Conservation (phyloP, 2,113 vertebrate genomes). For the Catharus fuscescens region DNA sequence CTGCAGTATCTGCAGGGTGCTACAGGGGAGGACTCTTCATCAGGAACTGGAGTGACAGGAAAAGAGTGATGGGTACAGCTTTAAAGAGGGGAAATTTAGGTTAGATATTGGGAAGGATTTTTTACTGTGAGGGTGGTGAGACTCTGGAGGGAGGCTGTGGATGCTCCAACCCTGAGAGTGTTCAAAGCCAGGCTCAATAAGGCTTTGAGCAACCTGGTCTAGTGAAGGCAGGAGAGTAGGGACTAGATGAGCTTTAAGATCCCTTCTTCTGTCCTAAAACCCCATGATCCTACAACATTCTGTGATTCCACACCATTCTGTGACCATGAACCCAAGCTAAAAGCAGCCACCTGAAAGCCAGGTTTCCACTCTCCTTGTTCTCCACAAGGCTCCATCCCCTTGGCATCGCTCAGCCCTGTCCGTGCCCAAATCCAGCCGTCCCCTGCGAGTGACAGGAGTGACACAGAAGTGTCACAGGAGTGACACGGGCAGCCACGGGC, state of each 20-base stretch:
- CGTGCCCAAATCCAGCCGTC: not conserved
- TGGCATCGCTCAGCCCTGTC: accelerated
- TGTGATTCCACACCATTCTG: not conserved
- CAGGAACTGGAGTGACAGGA: not conserved
- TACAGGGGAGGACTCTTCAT: not conserved
- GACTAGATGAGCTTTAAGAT: not conserved
- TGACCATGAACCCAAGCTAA: not conserved
- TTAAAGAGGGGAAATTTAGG: not conserved
- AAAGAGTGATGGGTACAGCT: not conserved
- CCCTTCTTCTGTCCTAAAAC: not conserved
- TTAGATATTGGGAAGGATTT: not conserved
- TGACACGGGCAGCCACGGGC: not conserved
- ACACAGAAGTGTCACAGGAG: not conserved
- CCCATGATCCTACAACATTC: not conserved
- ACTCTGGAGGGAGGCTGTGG: not conserved
- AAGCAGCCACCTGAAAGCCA: not conserved
- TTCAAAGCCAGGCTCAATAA: accelerated
- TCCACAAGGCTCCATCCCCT: not conserved
- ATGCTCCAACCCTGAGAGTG: not conserved
- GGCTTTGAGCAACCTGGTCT: not conserved
- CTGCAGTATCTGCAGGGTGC: not conserved
- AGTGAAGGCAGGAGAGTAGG: not conserved
- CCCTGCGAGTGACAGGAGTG: not conserved
- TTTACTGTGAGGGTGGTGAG: not conserved
- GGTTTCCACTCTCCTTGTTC: not conserved